Percentiles rank a stretch among this genome's conserved stretches.
Evolutionary conservation across 2,797 vertebrate species (phyloP).

Genomic region (Pteropus rufus): DNA sequence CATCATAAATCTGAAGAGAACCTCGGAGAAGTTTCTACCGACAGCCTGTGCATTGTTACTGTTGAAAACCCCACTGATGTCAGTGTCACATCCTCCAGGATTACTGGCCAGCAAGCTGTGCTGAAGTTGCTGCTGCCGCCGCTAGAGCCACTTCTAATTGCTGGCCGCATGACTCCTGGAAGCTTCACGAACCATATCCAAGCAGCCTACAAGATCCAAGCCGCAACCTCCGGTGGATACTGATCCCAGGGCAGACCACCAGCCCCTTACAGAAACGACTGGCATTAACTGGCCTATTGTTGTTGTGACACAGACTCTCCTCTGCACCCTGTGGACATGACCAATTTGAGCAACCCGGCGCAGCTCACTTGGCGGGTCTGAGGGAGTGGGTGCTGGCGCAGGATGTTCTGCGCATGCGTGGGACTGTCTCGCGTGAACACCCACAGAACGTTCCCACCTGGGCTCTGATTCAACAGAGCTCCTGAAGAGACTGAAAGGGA

Average conservation of each 20-base stretch:
- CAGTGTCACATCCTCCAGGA: neutral
- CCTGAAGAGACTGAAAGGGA: neutral
- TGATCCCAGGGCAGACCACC: neutral
- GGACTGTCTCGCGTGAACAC: neutral
- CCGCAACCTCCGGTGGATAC: neutral
- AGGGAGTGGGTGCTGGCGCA: rapidly evolving
- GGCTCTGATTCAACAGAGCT: neutral
- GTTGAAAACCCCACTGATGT: neutral
- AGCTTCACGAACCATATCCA: neutral
- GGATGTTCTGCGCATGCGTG: neutral
- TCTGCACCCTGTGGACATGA: rapidly evolving
- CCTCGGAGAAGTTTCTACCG: neutral
- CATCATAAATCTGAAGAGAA: neutral
- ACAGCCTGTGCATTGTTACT: neutral
- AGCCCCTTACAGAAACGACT: neutral
- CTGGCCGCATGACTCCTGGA: neutral
- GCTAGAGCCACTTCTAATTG: neutral
- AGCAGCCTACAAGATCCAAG: neutral
- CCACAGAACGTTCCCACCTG: neutral
- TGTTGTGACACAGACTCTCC: neutral
- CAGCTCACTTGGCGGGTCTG: rapidly evolving
- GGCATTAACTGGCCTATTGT: neutral
- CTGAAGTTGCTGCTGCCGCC: neutral
- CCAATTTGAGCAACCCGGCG: no score
- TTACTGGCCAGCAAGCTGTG: neutral